Evolutionary conservation across 2,888 invertebrate genomes (phyloP), one percentile per base, ranked within the genome.

Genomic region (Graphium colonna): DNA sequence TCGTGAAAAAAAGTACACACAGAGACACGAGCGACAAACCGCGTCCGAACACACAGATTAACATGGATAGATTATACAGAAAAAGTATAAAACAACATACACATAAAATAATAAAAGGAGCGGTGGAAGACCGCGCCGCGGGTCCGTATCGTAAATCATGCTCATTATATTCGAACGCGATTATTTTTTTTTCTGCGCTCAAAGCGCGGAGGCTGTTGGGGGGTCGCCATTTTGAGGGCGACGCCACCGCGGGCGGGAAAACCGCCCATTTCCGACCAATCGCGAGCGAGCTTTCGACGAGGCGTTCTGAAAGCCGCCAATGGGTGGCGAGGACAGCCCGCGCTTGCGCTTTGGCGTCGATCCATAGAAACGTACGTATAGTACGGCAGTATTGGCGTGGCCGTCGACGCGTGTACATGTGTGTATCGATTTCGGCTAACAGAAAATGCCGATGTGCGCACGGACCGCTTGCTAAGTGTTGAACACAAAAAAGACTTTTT

Each of bases 101-200:
- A 13, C 7, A 36, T 36, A 36, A 36, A 36, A 36, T 36, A 36
- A 36, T 36, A 36, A 36, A 36, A 21, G 21, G 36, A 5, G 10
- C 33, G n/a, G 36, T n/a, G n/a, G 13, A n/a, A 70, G 75, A 71
- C 73, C 69, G 67, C 71, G 77, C 68, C 76, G 75, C 77, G 79
- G 82, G 82, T 83, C 85, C 81, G 82, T 83, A 82, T 76, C 87
- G 86, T 89, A 89, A 89, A 89, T 89, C 89, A 88, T 87, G 81
- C 85, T 87, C 89, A 88, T 88, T 89, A 89, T 89, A 82, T 83
- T 80, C 78, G 77, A 85, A 88, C 88, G 79, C 85, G 88, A 87
- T 88, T 88, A 89, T 88, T 87, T 88, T 86, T 88, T 86, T 31
- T 31, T 31, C 9, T 9, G 8, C 31, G 36, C 36, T 12, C 83